These are phyloP conservation scores for Heliothis subflexa DNA, from an alignment of 1,140 invertebrate species.

Conservation along the genomic window DNA sequence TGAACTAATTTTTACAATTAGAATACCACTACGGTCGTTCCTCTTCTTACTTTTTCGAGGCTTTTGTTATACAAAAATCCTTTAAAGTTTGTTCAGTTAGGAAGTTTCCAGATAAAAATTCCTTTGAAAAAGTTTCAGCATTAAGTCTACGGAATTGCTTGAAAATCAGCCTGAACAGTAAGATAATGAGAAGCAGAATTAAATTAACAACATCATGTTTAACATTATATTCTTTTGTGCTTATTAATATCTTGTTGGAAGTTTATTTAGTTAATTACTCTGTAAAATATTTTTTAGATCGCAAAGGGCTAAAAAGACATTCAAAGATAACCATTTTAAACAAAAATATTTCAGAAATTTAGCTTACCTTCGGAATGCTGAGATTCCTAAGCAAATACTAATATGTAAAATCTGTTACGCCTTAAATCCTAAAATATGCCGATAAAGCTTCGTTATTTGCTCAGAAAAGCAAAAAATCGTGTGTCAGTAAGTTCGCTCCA, in stretches of 20 bases:
- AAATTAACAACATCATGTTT: conserved; percentile 19
- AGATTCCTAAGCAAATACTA: conserved; percentile 11
- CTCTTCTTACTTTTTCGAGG: conserved; percentile 13
- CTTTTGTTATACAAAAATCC: conserved; percentile 42
- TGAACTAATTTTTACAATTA: conserved; percentile 22
- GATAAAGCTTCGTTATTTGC: conserved; percentile 24
- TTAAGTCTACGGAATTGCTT: conserved; percentile 18
- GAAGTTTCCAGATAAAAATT: conserved; percentile 46
- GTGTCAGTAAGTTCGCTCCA: conserved; percentile 4
- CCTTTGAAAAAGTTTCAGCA: conserved; percentile 30
- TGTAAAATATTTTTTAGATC: background rate
- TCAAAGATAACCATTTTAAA: background rate
- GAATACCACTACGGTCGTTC: conserved; percentile 14
- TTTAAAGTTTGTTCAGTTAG: conserved; percentile 20
- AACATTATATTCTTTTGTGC: background rate
- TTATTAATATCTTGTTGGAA: background rate
- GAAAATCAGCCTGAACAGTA: conserved; percentile 31
- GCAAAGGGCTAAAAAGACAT: background rate
- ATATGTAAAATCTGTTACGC: background rate
- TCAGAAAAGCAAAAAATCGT: conserved; percentile 22
- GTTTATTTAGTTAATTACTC: background rate
- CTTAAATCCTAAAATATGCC: conserved; percentile 2
- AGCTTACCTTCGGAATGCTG: background rate
- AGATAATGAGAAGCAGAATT: conserved; percentile 19
- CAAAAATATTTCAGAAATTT: background rate